Evolutionary conservation across 2,797 vertebrate genomes (phyloP), one percentile per base, ranked within the genome.

Genomic region (Mormyrops boulengeri): DNA sequence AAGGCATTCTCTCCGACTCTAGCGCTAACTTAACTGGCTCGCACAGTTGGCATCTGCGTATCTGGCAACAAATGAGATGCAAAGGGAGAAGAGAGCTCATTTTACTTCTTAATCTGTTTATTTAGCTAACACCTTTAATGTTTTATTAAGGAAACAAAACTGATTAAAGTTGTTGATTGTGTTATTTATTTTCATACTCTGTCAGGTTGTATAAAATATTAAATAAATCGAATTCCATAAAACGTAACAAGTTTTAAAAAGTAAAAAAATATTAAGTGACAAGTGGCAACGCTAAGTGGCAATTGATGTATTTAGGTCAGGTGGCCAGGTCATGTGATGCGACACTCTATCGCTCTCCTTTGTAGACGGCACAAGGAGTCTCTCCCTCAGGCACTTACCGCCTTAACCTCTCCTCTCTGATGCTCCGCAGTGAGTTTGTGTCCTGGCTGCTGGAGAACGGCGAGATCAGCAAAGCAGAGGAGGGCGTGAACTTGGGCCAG

Each of bases 401-500:
- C 38, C 41, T 30, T 85, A 22, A 85, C 44, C n/a, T 26, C 47
- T 52, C 6, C 17, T 57, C 26, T 87, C 12, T 57, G 12, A 87
- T 30, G 52, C 52, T 26, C 12, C 91, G 90, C 96, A 99, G 99
- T 91, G 99, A 99, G 95, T 99, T 99, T 92, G 98, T 99, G 1
- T 95, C 98, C 2, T 99, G 99, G 99, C 97, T 99, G 91, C 96
- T 97, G 52, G 98, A 99, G 92, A 98, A 96, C 0, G 98, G 98
- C 22, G 99, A 99, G 95, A 99, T 99, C 96, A 98, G 97, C 94
- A 99, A 98, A 93, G 96, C 97, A 0, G 98, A 99, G 49, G 99
- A 99, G 94, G 99, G 99, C 1, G 97, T 99, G 91, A 99, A 99
- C 94, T 92, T 99, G 93, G 99, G 99, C 93, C 99, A 99, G 93